A percentile compares a stretch with the other conserved stretches of the same genome.
Conservation (phyloP, 1,140 invertebrate species). For the Brachionus koreanus region DNA sequence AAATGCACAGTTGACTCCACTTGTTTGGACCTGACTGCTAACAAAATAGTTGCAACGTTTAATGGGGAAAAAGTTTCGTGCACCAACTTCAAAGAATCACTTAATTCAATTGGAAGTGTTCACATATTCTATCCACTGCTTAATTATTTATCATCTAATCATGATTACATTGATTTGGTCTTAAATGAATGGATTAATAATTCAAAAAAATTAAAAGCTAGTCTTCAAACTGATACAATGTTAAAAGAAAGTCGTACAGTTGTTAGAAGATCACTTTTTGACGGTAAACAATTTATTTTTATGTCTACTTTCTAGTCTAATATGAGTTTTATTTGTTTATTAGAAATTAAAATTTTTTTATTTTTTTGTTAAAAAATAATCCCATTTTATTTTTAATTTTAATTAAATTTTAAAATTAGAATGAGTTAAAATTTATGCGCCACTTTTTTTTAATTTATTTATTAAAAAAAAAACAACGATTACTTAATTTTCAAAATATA, state of each 20-base stretch:
- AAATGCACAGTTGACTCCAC: conserved; percentile 1
- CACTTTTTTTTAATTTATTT: too few species aligned
- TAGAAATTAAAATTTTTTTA: too few species aligned
- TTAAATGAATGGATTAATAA: conserved; percentile 64
- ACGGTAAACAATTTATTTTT: background rate
- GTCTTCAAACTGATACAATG: background rate
- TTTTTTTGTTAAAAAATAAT: too few species aligned
- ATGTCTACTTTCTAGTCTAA: too few species aligned
- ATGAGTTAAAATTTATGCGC: too few species aligned
- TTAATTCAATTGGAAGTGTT: conserved; percentile 63
- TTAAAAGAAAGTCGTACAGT: background rate
- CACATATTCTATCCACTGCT: conserved; percentile 64
- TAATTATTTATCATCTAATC: conserved; percentile 55
- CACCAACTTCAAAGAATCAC: background rate
- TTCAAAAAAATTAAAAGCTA: conserved; percentile 58
- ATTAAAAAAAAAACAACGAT: too few species aligned
- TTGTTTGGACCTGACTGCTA: background rate
- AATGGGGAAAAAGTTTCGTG: background rate
- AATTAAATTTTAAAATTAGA: too few species aligned
- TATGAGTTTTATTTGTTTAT: too few species aligned
- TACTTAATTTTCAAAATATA: too few species aligned
- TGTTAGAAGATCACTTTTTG: background rate
- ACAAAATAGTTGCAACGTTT: background rate
- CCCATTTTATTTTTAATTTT: too few species aligned
- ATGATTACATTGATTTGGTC: conserved; percentile 49